A percentile compares a stretch with the other conserved stretches of the same genome.
Conservation (phyloP, 1,140 invertebrate genomes). For the Colletes gigas region DNA sequence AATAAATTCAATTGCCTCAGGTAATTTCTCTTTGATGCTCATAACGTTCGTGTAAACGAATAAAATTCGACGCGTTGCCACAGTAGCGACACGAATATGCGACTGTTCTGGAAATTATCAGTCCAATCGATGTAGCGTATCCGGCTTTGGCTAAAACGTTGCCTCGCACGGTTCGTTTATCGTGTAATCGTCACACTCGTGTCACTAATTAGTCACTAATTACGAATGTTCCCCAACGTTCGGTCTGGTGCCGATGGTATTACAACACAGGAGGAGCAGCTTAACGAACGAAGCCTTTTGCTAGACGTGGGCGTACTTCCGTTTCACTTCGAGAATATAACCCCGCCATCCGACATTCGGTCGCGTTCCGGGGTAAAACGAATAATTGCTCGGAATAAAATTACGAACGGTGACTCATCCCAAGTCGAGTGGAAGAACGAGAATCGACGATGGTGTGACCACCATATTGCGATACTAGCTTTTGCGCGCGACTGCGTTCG, state of each 20-base stretch:
- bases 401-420: conserved; percentile 37
- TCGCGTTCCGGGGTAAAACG: conserved; percentile 8
- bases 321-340: conserved; percentile 22
- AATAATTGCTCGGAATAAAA: conserved; percentile 47
- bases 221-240: neutral
- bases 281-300: conserved; percentile 43
- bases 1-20: too few species aligned
- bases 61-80: neutral
- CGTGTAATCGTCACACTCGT: neutral
- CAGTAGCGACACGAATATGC: neutral
- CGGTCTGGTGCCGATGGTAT: neutral
- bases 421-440: neutral
- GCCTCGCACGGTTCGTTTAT: conserved; percentile 22
- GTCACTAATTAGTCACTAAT: conserved; percentile 39
- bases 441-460: neutral
- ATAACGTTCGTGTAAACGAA: too few species aligned
- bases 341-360: conserved; percentile 7
- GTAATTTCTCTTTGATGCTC: too few species aligned
- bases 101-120: neutral
- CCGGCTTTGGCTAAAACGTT: neutral
- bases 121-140: neutral
- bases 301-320: conserved; percentile 46
- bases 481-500: too few species aligned
- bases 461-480: neutral
- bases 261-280: conserved; percentile 14